phyloP scores from a whole-genome alignment of 2,113 vertebrate genomes.

The Chaetops frenatus region DNA sequence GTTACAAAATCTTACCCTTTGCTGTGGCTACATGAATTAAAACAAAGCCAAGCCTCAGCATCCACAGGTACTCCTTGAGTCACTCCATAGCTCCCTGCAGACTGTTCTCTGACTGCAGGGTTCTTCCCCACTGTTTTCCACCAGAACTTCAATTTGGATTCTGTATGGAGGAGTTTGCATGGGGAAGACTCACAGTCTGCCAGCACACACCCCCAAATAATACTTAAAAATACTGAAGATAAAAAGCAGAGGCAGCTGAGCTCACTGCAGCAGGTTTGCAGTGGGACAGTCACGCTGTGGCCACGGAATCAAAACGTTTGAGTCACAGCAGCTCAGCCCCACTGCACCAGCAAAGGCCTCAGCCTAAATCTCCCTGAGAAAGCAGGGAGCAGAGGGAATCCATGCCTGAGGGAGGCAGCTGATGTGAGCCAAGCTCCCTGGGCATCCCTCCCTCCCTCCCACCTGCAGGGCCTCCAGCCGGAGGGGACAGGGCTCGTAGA shows the following conservation, averaged over 20 bases:
- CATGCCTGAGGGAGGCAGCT: rapidly evolving
- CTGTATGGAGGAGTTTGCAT: background rate
- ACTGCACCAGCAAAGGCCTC: background rate
- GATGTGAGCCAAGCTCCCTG: background rate
- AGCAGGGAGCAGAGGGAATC: background rate
- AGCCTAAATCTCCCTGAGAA: background rate
- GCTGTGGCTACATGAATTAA: background rate
- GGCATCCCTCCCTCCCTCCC: background rate
- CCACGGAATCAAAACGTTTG: background rate
- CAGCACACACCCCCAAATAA: background rate
- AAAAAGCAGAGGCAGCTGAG: background rate
- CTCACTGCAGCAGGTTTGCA: background rate
- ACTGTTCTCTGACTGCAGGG: background rate
- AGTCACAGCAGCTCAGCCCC: background rate
- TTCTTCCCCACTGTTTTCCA: background rate
- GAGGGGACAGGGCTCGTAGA: constrained; percentile 85
- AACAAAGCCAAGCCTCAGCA: background rate
- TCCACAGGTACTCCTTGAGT: background rate
- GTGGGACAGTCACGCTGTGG: background rate
- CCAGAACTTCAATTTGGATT: background rate
- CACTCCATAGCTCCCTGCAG: background rate
- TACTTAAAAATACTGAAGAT: background rate
- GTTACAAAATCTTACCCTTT: background rate
- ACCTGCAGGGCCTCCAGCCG: constrained; percentile 93
- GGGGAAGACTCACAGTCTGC: background rate